Evolutionary conservation across 23 tunicate species (phyloP), one percentile per base, ranked within the genome.

Genomic region (Trididemnum clinides): DNA sequence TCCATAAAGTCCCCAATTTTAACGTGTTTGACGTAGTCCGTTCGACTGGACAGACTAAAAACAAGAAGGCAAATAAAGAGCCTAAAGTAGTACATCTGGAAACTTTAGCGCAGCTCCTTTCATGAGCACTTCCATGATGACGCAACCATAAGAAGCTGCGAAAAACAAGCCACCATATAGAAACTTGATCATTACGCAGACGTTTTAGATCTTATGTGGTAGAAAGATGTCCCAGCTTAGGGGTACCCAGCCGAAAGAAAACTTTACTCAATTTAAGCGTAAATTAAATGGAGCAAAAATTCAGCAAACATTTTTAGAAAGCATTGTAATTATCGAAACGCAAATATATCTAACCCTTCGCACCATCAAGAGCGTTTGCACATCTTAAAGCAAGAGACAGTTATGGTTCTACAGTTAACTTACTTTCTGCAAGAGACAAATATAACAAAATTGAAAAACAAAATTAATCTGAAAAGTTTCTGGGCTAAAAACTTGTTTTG

Each of bases 1-100:
- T 94, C 98, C 87, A 94, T 64, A 57, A 94, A 94, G 29, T 94
- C 89, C 20, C 94, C 94, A 39, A 94, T 94, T 72, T 81, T 77
- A 1, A 94, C 94, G 1, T 89, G 59, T 2, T 64, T 62, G 19
- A 72, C 64, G 57, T 3, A 83, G 10, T 35, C 87, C 51, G 20
- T 28, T 36, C 33, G 0, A 20, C 89, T 30, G 18, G 0, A 33
- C n/a, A 81, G 44, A 18, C 86, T 81, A 33, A 77, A 75, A 37
- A 57, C 25, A 33, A 27, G 30, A 71, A 62, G n/a, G 25, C 6
- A 18, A 62, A 18, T 62, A 18, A 62, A 18, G 70, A 62, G n/a
- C n/a, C n/a, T n/a, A n/a, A n/a, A n/a, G n/a, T n/a, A n/a, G n/a
- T n/a, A n/a, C n/a, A n/a, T n/a, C n/a, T n/a, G n/a, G n/a, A n/a